These are phyloP conservation scores for Batillaria attramentaria DNA, from an alignment of 1,140 invertebrate genomes.

Conservation along the genomic window DNA sequence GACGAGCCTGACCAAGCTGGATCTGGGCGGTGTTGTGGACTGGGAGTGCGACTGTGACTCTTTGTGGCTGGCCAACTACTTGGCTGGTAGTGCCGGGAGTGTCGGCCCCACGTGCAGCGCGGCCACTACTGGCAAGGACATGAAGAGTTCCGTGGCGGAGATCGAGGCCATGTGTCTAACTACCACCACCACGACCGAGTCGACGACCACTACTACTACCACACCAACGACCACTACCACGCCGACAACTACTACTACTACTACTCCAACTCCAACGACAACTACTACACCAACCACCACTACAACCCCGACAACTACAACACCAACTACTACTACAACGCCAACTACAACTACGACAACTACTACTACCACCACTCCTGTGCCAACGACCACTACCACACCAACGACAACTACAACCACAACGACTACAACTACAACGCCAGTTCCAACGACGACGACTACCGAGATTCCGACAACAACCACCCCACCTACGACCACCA, in stretches of 20 bases:
- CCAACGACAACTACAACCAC: conserved; percentile 18
- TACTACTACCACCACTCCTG: background rate
- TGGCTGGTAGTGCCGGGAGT: conserved; percentile 21
- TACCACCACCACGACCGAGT: conserved; percentile 11
- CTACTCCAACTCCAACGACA: conserved; percentile 33
- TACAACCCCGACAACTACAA: conserved; percentile 5
- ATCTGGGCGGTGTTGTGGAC: conserved; percentile 24
- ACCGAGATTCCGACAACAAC: conserved; percentile 21
- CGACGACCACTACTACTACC: conserved; percentile 13
- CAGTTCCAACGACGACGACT: conserved; percentile 18
- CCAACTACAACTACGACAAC: background rate
- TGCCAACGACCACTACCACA: conserved; percentile 3
- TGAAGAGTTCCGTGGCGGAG: conserved; percentile 8
- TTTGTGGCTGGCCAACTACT: conserved; percentile 50
- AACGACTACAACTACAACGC: background rate
- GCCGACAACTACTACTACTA: background rate
- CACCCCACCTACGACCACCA: conserved; percentile 19
- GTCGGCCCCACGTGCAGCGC: conserved; percentile 6
- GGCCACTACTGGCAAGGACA: background rate
- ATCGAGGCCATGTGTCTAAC: conserved; percentile 4
- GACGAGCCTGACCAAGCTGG: conserved; percentile 30
- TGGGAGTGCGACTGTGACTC: conserved; percentile 57
- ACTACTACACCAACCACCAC: conserved; percentile 9
- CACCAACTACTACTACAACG: background rate
- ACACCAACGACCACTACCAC: background rate